Conservation (phyloP, 2,113 vertebrate genomes). For the Halcyon senegalensis region DNA sequence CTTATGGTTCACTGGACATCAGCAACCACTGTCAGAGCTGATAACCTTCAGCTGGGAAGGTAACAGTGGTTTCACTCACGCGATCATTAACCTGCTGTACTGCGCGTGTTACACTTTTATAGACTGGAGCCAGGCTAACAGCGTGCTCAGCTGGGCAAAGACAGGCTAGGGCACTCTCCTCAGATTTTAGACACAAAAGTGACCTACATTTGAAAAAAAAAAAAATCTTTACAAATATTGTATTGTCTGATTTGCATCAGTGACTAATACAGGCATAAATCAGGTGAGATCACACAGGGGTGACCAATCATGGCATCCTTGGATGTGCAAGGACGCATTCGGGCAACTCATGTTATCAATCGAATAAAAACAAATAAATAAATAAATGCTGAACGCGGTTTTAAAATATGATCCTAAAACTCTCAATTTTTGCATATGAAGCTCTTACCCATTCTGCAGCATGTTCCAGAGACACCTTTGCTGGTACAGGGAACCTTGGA, state of each 20-base stretch:
- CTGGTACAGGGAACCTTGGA: slow-evolving; percentile 18
- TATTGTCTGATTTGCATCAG: neutral
- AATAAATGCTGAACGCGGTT: neutral
- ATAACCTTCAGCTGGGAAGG: slow-evolving; percentile 2
- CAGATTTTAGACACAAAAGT: neutral
- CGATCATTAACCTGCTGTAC: neutral
- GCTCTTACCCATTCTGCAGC: neutral
- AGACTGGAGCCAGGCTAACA: neutral
- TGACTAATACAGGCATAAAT: neutral
- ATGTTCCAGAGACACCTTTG: slow-evolving; percentile 15
- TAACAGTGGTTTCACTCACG: neutral
- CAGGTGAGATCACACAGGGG: neutral
- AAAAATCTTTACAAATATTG: neutral
- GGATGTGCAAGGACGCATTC: neutral
- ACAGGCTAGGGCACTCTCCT: neutral
- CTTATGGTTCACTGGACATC: slow-evolving; percentile 15
- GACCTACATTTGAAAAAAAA: neutral
- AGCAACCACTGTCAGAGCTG: slow-evolving; percentile 10
- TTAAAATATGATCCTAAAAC: neutral
- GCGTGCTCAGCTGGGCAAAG: neutral
- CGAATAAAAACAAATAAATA: too few relatives aligned
- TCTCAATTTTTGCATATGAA: neutral
- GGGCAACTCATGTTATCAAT: neutral
- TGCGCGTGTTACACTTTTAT: neutral
- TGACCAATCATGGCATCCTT: neutral